Conservation (phyloP, 2,888 invertebrate species). For the Podotricha telesiphe region DNA sequence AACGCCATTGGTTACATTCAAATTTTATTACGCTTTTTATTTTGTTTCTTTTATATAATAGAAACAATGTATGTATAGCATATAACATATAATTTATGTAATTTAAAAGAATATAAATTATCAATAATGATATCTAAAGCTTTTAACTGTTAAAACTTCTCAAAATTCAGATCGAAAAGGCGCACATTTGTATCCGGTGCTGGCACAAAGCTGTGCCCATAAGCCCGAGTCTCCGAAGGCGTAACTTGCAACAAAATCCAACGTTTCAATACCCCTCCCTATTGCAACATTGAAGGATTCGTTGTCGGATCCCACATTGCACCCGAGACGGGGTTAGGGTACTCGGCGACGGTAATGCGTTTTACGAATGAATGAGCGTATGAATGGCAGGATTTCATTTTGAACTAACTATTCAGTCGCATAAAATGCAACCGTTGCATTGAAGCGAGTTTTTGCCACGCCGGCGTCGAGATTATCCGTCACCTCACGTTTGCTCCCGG, state of each 20-base stretch:
- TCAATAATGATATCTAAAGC: conserved; percentile 39
- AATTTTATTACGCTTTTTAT: conserved; percentile 49
- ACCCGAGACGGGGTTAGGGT: conserved; percentile 61
- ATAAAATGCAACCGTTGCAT: conserved; percentile 58
- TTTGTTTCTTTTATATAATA: conserved; percentile 46
- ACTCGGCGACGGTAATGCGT: conserved; percentile 68
- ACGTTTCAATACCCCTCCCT: conserved; percentile 67
- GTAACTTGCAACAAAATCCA: conserved; percentile 72
- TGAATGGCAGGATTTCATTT: conserved; percentile 76
- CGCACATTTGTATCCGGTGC: conserved; percentile 58
- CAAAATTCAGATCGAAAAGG: conserved; percentile 49
- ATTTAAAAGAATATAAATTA: conserved; percentile 44
- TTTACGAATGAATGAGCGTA: conserved; percentile 80
- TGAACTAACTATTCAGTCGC: conserved; percentile 69
- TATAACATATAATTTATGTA: too few species aligned
- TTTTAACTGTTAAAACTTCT: background rate
- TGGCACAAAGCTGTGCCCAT: conserved; percentile 56
- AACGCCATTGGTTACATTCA: background rate
- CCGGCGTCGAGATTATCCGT: conserved; percentile 29
- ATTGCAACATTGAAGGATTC: conserved; percentile 65
- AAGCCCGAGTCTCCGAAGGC: conserved; percentile 64
- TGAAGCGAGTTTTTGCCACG: conserved; percentile 33
- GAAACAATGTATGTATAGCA: too few species aligned
- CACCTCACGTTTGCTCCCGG: conserved; percentile 46
- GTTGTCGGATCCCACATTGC: conserved; percentile 65